Conservation (phyloP, 92 coral and sea anemone genomes). For the Chrysogorgia sp. region DNA sequence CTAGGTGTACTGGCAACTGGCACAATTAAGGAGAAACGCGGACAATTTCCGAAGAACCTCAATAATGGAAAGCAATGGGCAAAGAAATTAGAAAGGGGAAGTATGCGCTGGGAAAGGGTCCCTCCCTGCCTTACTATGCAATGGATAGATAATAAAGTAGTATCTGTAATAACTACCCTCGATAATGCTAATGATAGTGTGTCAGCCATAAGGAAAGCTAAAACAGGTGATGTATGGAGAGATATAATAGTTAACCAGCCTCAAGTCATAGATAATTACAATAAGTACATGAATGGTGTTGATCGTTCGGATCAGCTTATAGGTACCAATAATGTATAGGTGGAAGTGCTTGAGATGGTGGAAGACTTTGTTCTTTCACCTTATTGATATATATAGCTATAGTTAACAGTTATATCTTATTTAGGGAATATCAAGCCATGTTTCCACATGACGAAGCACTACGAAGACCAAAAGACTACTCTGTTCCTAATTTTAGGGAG, state of each 20-base stretch:
- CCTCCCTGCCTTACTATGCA: conserved; percentile 50
- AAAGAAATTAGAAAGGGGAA: conserved; percentile 42
- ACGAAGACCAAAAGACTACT: conserved; percentile 17
- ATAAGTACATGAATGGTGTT: conserved; percentile 58
- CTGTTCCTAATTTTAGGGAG: conserved; percentile 47
- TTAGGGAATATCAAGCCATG: conserved; percentile 30
- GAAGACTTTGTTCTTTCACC: conserved; percentile 66
- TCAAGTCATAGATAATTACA: conserved; percentile 52
- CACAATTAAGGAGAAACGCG: conserved; percentile 47
- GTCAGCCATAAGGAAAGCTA: conserved; percentile 43
- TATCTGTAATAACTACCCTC: conserved; percentile 60
- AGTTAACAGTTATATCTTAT: conserved; percentile 45
- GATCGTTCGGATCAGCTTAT: conserved; percentile 61
- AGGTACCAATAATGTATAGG: not conserved
- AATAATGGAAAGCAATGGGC: conserved; percentile 70
- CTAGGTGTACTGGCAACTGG: conserved; percentile 60
- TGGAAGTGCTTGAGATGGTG: conserved; percentile 67
- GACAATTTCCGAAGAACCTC: conserved; percentile 54
- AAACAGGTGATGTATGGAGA: conserved; percentile 31
- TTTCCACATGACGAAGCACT: conserved; percentile 40
- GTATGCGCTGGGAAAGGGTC: conserved; percentile 61
- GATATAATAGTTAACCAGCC: conserved; percentile 55
- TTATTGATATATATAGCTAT: conserved; percentile 59
- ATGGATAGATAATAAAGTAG: conserved; percentile 66
- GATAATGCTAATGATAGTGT: conserved; percentile 56